Conservation (phyloP, 2,113 vertebrate genomes). For the Rhegmatorhina hoffmannsi region DNA sequence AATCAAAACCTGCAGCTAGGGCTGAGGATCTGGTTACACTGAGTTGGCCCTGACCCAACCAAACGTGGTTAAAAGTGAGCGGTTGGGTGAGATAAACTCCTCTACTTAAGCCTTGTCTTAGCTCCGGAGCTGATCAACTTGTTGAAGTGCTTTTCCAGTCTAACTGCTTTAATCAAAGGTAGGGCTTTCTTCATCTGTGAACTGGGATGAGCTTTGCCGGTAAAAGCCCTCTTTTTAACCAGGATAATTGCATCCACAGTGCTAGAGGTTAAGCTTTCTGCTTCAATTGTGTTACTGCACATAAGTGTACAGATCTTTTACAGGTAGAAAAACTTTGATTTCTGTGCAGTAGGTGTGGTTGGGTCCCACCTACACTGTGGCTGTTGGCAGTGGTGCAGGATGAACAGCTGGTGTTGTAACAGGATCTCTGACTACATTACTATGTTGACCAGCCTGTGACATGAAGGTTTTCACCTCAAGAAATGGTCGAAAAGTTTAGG, state of each 20-base stretch:
- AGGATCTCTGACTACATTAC: not conserved
- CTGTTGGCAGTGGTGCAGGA: not conserved
- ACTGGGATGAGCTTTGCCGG: not conserved
- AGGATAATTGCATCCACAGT: not conserved
- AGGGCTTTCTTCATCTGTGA: not conserved
- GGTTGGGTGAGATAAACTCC: slow-evolving; percentile 3
- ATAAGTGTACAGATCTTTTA: not conserved
- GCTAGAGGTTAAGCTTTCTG: not conserved
- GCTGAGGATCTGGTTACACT: slow-evolving; percentile 6
- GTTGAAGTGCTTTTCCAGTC: not conserved
- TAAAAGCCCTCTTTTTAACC: not conserved
- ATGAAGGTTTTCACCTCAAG: not conserved
- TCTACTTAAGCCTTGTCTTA: not conserved
- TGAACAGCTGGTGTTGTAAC: slow-evolving; percentile 2
- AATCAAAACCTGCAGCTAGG: not conserved
- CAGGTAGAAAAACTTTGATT: not conserved
- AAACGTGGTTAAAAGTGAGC: slow-evolving; percentile 6
- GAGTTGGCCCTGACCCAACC: not conserved
- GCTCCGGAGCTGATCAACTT: not conserved
- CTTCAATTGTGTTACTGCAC: not conserved
- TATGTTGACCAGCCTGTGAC: not conserved
- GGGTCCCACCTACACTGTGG: not conserved
- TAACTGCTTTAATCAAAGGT: not conserved
- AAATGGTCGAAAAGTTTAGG: not conserved
- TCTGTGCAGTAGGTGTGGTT: rapidly evolving